Evolutionary conservation across 2,888 invertebrate genomes (phyloP).

Genomic region (Eilema caniola): DNA sequence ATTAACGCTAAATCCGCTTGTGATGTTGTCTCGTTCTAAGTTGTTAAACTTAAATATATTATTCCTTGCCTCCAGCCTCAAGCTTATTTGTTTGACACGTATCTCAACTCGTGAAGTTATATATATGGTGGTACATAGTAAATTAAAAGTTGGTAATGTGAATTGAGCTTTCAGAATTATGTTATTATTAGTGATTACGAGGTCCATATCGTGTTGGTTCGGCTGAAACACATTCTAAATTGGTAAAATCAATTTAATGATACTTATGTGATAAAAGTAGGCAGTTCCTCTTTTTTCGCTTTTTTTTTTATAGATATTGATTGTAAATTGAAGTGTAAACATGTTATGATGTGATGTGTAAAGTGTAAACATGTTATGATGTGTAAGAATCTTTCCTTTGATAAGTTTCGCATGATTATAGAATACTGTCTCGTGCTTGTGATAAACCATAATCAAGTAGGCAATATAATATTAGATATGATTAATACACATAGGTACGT

Average conservation of each 20-base stretch:
- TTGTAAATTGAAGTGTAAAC: too few relatives aligned
- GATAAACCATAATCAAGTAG: too few relatives aligned
- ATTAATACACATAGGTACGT: not conserved
- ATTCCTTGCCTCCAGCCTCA: conserved; percentile 13
- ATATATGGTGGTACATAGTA: too few relatives aligned
- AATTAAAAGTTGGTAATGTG: not conserved
- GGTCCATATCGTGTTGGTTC: not conserved
- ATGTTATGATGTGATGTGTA: too few relatives aligned
- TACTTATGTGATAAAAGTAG: not conserved
- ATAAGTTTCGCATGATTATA: not conserved
- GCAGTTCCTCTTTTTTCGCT: not conserved
- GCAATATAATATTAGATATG: too few relatives aligned
- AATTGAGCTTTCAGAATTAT: conserved; percentile 14
- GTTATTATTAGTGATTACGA: conserved; percentile 4
- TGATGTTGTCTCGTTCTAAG: conserved; percentile 20
- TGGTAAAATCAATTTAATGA: not conserved
- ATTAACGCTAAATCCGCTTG: conserved; percentile 17
- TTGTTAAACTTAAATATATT: conserved; percentile 25
- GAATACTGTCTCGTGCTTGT: too few relatives aligned
- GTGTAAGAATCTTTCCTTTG: not conserved
- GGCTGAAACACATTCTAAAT: not conserved
- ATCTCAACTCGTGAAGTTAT: not conserved
- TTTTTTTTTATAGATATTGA: not conserved
- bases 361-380: too few relatives aligned
- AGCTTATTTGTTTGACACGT: conserved; percentile 21